Conservation (phyloP, 1,140 invertebrate genomes). For the Drosophila persimilis region DNA sequence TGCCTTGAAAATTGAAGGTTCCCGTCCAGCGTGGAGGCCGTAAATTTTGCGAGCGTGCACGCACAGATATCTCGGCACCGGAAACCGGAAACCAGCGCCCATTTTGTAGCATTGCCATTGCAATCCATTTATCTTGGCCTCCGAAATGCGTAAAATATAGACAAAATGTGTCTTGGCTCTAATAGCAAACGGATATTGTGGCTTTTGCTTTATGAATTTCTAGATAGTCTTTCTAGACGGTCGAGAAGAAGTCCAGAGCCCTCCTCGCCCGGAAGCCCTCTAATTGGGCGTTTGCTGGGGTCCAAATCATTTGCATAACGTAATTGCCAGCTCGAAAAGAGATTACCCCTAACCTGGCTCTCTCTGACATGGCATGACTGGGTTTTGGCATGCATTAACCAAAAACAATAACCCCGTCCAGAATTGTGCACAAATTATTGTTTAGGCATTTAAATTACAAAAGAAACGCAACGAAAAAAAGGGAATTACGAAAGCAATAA, state of each 20-base stretch:
- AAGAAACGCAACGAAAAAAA: slow-evolving; percentile 28
- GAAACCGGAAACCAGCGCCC: slow-evolving; percentile 77
- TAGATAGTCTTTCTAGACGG: slow-evolving; percentile 11
- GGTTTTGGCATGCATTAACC: slow-evolving; percentile 64
- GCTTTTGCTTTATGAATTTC: slow-evolving; percentile 59
- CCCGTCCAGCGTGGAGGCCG: slow-evolving; percentile 21
- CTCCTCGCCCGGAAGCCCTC: slow-evolving; percentile 35
- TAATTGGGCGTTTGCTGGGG: slow-evolving; percentile 64
- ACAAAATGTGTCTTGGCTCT: slow-evolving; percentile 51
- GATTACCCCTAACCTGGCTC: no score
- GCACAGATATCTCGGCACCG: slow-evolving; percentile 46
- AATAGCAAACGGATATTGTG: slow-evolving; percentile 80
- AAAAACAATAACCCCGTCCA: slow-evolving; percentile 70
- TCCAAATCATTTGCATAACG: slow-evolving; percentile 63
- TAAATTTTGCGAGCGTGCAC: slow-evolving; percentile 58
- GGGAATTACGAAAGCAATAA: slow-evolving; percentile 63
- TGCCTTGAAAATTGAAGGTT: slow-evolving; percentile 61
- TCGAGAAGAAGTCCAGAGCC: not conserved
- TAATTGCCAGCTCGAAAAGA: slow-evolving; percentile 47
- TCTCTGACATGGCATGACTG: slow-evolving; percentile 44
- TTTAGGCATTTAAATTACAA: slow-evolving; percentile 77
- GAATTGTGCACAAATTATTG: slow-evolving; percentile 79
- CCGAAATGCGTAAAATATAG: slow-evolving; percentile 66
- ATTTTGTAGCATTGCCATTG: slow-evolving; percentile 60
- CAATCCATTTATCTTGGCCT: slow-evolving; percentile 44